phyloP scores from a whole-genome alignment of 2,113 vertebrate genomes.

The Lipophrys pholis region DNA sequence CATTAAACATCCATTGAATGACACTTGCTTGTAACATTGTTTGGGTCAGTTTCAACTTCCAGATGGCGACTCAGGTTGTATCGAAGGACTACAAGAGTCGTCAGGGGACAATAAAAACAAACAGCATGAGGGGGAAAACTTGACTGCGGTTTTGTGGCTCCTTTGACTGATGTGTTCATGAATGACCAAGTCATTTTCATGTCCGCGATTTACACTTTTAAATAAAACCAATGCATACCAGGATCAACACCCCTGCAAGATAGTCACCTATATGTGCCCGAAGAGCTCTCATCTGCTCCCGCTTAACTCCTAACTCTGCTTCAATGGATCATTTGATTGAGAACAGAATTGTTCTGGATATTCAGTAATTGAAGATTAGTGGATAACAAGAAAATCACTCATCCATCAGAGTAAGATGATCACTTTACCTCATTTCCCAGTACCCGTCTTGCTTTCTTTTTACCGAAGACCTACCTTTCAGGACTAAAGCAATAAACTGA shows the following conservation, averaged over 20 bases:
- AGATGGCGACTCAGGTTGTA: conserved; percentile 12
- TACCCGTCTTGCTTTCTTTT: background rate
- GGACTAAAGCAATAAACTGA: conserved; percentile 35
- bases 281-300: conserved; percentile 73
- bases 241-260: conserved; percentile 2
- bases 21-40: conserved; percentile 26
- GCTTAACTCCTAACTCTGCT: conserved; percentile 66
- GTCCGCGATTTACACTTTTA: conserved; percentile 5
- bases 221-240: conserved; percentile 16
- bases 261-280: conserved; percentile 34
- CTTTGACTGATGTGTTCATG: conserved; percentile 11
- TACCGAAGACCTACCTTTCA: conserved; percentile 31
- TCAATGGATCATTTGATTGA: conserved; percentile 71
- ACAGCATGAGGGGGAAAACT: conserved; percentile 13
- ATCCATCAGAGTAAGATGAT: conserved; percentile 61
- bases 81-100: background rate
- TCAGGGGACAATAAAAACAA: conserved; percentile 10
- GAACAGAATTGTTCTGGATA: conserved; percentile 71
- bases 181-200: conserved; percentile 7
- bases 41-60: conserved; percentile 39
- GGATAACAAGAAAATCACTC: conserved; percentile 71
- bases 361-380: conserved; percentile 79
- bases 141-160: background rate
- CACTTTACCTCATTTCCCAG: background rate
- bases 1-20: conserved; percentile 32